phyloP scores from a whole-genome alignment of 2,113 vertebrate species.

The Channa maculata region DNA sequence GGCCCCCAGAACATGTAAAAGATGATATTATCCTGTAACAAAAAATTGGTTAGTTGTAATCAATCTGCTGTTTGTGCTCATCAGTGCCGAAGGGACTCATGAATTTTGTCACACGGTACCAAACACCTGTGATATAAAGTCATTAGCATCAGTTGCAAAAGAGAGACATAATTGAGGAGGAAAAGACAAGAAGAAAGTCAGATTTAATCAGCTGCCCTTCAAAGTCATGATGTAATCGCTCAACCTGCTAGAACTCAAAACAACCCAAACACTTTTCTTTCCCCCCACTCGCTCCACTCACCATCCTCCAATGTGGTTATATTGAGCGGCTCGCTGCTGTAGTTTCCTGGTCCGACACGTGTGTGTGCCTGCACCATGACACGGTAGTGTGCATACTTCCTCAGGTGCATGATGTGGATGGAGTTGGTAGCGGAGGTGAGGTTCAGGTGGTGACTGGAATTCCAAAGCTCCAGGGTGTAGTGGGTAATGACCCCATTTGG shows the following conservation, averaged over 20 bases:
- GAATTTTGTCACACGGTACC: constrained; percentile 1
- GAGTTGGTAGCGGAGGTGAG: constrained; percentile 65
- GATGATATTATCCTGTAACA: constrained; percentile 41
- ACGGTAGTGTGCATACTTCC: constrained; percentile 82
- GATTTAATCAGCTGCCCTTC: constrained; percentile 49
- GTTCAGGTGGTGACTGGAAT: constrained; percentile 82
- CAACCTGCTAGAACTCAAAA: constrained; percentile 42
- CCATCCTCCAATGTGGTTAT: constrained; percentile 87
- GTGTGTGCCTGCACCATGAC: constrained; percentile 81
- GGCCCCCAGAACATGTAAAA: background rate
- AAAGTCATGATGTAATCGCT: constrained; percentile 2
- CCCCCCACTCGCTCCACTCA: constrained; percentile 57
- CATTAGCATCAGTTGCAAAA: constrained; percentile 50
- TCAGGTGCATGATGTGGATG: constrained; percentile 76
- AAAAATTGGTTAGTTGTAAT: constrained; percentile 41
- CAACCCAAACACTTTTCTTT: background rate
- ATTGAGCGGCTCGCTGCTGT: constrained; percentile 84
- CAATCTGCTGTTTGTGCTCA: constrained; percentile 1
- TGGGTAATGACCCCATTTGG: constrained; percentile 83
- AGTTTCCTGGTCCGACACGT: constrained; percentile 79
- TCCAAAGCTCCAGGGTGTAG: constrained; percentile 85
- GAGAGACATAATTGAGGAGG: constrained; percentile 42
- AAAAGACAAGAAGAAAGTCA: constrained; percentile 39
- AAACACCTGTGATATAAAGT: constrained; percentile 64
- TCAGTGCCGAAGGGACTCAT: constrained; percentile 10